A percentile compares a stretch with the other conserved stretches of the same genome.
Conservation (phyloP, 2,888 invertebrate species). For the Sceliomorpha sp. region DNA sequence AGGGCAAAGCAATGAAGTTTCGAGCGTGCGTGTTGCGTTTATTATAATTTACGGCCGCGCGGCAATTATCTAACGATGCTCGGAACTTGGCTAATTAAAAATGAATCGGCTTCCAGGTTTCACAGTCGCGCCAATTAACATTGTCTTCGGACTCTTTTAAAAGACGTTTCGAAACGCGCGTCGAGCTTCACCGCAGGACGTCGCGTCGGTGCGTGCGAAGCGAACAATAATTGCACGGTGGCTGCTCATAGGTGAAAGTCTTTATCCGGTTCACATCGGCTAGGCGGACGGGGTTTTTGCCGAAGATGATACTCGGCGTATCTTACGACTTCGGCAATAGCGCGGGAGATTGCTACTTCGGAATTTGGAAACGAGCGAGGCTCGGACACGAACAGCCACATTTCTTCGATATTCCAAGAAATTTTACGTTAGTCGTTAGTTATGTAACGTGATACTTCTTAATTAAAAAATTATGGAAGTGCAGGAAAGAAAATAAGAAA, state of each 20-base stretch:
- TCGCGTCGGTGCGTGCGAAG: constrained; percentile 48
- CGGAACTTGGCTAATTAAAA: constrained; percentile 27
- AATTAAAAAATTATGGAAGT: too few relatives aligned
- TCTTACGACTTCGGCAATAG: constrained; percentile 29
- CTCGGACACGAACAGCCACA: too few relatives aligned
- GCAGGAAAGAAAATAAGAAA: too few relatives aligned
- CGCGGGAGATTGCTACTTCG: too few relatives aligned
- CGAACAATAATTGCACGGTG: constrained; percentile 40
- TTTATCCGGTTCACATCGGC: constrained; percentile 50
- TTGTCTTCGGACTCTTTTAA: constrained; percentile 27
- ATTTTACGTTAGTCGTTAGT: too few relatives aligned
- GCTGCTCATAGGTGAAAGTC: constrained; percentile 51
- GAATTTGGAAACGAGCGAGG: too few relatives aligned
- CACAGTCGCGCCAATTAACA: constrained; percentile 46
- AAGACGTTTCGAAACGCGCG: constrained; percentile 25
- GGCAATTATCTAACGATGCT: constrained; percentile 25
- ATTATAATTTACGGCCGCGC: constrained; percentile 11
- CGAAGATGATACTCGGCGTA: constrained; percentile 34
- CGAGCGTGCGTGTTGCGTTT: not conserved
- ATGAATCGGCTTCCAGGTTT: constrained; percentile 12
- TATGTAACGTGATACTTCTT: too few relatives aligned
- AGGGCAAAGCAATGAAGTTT: not conserved
- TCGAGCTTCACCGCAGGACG: constrained; percentile 1
- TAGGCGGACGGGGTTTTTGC: constrained; percentile 37
- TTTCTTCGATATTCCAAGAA: too few relatives aligned